These are phyloP conservation scores for Mesoclemmys tuberculata DNA, from an alignment of 2,113 vertebrate genomes.

Conservation along the genomic window DNA sequence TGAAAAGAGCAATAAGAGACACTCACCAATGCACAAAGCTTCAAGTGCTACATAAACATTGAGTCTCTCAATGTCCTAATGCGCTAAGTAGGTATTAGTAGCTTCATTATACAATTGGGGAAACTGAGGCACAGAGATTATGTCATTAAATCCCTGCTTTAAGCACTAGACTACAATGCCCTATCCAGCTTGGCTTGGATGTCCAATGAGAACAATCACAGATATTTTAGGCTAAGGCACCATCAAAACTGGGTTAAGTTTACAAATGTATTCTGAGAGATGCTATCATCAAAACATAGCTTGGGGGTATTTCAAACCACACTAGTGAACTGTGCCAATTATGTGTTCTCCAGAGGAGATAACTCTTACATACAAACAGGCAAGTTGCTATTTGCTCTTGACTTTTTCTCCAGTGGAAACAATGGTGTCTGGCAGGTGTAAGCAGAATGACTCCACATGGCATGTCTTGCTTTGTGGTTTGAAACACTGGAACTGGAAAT, in stretches of 20 bases:
- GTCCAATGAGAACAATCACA: not conserved
- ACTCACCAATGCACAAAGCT: not conserved
- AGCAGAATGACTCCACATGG: slow-evolving; percentile 30
- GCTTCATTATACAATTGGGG: not conserved
- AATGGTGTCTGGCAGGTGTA: slow-evolving; percentile 59
- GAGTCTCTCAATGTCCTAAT: not conserved
- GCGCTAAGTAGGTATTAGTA: not conserved
- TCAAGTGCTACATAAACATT: not conserved
- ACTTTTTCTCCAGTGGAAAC: slow-evolving; percentile 67
- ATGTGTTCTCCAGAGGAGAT: slow-evolving; percentile 47
- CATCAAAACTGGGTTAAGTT: not conserved
- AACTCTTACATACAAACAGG: slow-evolving; percentile 48
- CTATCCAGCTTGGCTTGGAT: not conserved
- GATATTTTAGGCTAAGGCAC: slow-evolving; percentile 26
- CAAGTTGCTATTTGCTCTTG: slow-evolving; percentile 66
- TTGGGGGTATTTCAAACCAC: slow-evolving; percentile 33
- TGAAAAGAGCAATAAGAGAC: not conserved
- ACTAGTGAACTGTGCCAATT: not conserved
- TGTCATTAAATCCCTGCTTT: not conserved
- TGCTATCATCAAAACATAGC: slow-evolving; percentile 51
- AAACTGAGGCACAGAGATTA: not conserved
- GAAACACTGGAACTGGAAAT: slow-evolving; percentile 15
- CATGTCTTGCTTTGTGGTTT: slow-evolving; percentile 36
- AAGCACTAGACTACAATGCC: not conserved
- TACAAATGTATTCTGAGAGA: slow-evolving; percentile 30